These are phyloP conservation scores for Coccyzus lansbergi DNA, from an alignment of 2,797 vertebrate species.

Conservation along the genomic window DNA sequence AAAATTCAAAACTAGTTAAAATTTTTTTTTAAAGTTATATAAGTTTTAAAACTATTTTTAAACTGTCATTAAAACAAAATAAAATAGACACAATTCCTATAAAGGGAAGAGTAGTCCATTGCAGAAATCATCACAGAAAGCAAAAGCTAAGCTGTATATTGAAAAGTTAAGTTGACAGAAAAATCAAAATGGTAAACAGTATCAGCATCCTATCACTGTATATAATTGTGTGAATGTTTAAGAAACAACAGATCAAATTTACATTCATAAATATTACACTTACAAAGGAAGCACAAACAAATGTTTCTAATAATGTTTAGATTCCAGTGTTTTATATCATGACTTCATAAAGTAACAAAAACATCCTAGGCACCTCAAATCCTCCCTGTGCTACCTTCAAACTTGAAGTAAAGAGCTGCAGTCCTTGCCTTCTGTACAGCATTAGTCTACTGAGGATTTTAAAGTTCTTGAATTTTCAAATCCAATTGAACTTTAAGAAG, in stretches of 20 bases:
- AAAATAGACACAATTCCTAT: too few relatives aligned
- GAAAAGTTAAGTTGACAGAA: not conserved
- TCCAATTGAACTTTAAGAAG: not conserved
- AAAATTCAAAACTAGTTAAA: not conserved
- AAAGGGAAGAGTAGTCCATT: not conserved
- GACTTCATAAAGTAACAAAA: not conserved
- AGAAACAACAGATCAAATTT: not conserved
- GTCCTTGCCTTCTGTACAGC: not conserved
- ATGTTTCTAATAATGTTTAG: not conserved
- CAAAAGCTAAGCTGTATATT: not conserved
- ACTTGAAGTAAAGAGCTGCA: not conserved
- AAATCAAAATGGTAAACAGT: not conserved
- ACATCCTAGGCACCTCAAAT: not conserved
- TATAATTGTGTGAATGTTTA: not conserved
- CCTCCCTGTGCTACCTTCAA: not conserved
- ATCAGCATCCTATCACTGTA: not conserved
- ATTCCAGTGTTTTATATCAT: not conserved
- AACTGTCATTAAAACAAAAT: not conserved
- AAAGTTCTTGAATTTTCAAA: not conserved
- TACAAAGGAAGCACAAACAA: not conserved
- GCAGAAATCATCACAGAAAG: not conserved
- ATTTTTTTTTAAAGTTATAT: not conserved
- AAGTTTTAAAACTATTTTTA: not conserved
- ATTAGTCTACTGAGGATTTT: not conserved
- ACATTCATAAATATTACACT: not conserved